phyloP scores from a whole-genome alignment of 1,140 invertebrate species.

The Ooceraea biroi region DNA sequence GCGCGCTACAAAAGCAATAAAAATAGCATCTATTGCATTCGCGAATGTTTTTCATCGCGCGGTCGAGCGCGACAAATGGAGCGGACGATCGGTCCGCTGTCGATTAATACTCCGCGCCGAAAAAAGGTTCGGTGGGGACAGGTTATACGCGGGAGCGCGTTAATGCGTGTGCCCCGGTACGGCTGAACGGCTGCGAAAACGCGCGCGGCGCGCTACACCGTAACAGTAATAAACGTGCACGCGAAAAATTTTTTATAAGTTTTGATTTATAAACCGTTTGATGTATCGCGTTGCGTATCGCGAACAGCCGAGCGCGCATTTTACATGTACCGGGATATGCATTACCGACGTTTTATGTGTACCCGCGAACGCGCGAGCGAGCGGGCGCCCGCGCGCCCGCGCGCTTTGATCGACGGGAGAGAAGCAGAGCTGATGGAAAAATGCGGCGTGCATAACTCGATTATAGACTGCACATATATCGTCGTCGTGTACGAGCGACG shows the following conservation, averaged over 20 bases:
- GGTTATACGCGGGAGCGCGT: slow-evolving; percentile 46
- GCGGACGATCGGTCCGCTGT: slow-evolving; percentile 34
- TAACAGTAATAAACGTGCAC: slow-evolving; percentile 45
- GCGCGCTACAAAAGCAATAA: neutral
- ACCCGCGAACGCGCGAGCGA: neutral
- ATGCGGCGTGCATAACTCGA: slow-evolving; percentile 70
- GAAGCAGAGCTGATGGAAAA: slow-evolving; percentile 72
- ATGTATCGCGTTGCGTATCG: slow-evolving; percentile 62
- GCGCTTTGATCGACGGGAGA: slow-evolving; percentile 71
- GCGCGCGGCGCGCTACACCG: slow-evolving; percentile 25
- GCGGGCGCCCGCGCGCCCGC: neutral
- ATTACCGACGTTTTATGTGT: slow-evolving; percentile 73
- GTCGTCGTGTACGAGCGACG: slow-evolving; percentile 61
- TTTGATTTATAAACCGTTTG: slow-evolving; percentile 73
- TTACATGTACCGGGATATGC: slow-evolving; percentile 67
- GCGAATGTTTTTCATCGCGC: slow-evolving; percentile 23
- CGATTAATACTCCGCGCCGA: slow-evolving; percentile 21
- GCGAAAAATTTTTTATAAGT: slow-evolving; percentile 71
- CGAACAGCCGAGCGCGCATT: slow-evolving; percentile 65
- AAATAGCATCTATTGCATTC: slow-evolving; percentile 21
- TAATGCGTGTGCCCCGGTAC: slow-evolving; percentile 37
- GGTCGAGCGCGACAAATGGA: slow-evolving; percentile 38
- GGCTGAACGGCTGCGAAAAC: slow-evolving; percentile 27
- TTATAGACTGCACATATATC: slow-evolving; percentile 68
- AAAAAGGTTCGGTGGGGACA: slow-evolving; percentile 10